Conservation (phyloP, 2,113 vertebrate species). For the Odocoileus virginianus region DNA sequence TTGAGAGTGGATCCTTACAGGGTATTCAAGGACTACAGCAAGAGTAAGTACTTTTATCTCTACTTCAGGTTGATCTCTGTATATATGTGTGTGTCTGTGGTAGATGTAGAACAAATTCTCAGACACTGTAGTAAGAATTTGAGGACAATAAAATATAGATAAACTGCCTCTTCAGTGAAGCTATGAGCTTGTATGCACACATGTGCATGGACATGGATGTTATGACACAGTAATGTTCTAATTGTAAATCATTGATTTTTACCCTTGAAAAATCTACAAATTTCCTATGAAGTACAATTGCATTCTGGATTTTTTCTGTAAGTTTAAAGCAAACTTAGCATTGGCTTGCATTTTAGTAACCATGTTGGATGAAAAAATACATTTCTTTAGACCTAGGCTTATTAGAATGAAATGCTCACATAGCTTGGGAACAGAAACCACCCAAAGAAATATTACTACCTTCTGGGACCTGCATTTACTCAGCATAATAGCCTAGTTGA, state of each 20-base stretch:
- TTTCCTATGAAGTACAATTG: not conserved
- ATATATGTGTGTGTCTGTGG: not conserved
- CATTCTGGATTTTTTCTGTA: not conserved
- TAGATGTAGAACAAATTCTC: not conserved
- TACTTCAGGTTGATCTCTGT: not conserved
- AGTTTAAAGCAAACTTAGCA: not conserved
- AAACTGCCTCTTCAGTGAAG: not conserved
- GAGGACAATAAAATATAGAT: not conserved
- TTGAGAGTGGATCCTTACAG: constrained; percentile 77
- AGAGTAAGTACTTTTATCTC: constrained; percentile 77
- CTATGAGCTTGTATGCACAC: not conserved
- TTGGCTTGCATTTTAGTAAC: not conserved
- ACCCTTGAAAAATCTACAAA: not conserved
- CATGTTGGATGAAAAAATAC: not conserved
- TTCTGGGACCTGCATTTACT: not conserved
- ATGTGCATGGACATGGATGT: not conserved
- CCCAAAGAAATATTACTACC: not conserved
- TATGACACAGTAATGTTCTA: not conserved
- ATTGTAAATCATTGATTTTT: constrained; percentile 9
- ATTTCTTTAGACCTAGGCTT: constrained; percentile 15
- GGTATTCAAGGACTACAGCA: constrained; percentile 68
- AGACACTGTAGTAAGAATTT: not conserved
- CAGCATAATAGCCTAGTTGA: constrained; percentile 5
- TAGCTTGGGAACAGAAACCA: not conserved
- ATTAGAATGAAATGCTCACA: not conserved